Evolutionary conservation across 2,113 vertebrate genomes (phyloP).

Genomic region (Ailuropoda melanoleuca): DNA sequence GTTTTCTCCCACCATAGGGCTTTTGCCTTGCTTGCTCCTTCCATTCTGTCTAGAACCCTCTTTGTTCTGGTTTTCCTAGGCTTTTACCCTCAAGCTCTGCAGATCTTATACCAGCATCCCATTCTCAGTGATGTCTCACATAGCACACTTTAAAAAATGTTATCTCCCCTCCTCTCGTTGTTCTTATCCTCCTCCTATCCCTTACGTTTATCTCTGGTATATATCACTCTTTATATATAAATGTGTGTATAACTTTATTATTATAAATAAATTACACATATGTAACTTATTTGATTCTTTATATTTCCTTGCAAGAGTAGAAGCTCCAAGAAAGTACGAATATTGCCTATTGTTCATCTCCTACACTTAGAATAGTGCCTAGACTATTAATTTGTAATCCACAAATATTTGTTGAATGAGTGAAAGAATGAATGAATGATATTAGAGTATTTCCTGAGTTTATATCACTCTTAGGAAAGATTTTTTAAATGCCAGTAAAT

Average conservation of each 20-base stretch:
- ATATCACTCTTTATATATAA: not conserved
- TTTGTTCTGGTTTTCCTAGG: not conserved
- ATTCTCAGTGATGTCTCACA: not conserved
- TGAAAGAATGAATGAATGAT: not conserved
- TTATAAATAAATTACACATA: not conserved
- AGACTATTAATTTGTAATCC: not conserved
- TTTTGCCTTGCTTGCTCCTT: not conserved
- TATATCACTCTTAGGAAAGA: not conserved
- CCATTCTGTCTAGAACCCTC: not conserved
- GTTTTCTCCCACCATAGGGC: fast-evolving
- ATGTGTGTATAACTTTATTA: not conserved
- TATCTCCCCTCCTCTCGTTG: not conserved
- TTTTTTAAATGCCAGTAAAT: not conserved
- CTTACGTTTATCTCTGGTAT: not conserved
- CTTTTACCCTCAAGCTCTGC: not conserved
- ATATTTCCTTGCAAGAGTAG: not conserved
- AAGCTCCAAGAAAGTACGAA: not conserved
- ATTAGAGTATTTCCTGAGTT: not conserved
- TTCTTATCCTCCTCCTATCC: not conserved
- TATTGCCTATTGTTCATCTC: not conserved
- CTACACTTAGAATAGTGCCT: not conserved
- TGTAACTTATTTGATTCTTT: not conserved
- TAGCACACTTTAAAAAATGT: not conserved
- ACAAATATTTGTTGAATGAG: not conserved
- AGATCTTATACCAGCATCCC: not conserved